These are phyloP conservation scores for Dione juno DNA, from an alignment of 2,888 invertebrate genomes.

Conservation along the genomic window DNA sequence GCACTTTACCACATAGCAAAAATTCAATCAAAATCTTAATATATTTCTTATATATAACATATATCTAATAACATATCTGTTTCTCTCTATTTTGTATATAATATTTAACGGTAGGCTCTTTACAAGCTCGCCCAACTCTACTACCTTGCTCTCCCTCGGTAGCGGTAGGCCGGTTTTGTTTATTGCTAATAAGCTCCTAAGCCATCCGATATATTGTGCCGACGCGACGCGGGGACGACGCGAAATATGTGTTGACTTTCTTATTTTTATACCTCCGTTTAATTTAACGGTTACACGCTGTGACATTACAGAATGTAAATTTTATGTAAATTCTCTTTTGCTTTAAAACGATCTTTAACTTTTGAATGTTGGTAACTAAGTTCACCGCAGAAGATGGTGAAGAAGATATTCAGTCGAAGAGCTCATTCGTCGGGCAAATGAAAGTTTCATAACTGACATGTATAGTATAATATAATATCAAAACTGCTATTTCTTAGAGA, in stretches of 20 bases:
- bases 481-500: too few relatives aligned
- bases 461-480: too few relatives aligned
- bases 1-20: too few relatives aligned
- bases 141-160: not conserved
- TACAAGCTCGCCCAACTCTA: not conserved
- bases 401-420: too few relatives aligned
- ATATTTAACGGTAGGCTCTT: not conserved
- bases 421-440: too few relatives aligned
- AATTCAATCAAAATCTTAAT: too few relatives aligned
- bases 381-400: too few relatives aligned
- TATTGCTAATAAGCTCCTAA: constrained; percentile 80
- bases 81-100: too few relatives aligned
- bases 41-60: too few relatives aligned
- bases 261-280: constrained; percentile 18
- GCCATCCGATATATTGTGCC: constrained; percentile 62
- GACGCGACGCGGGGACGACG: not conserved
- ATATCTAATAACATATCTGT: too few relatives aligned
- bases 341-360: not conserved
- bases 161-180: constrained; percentile 65
- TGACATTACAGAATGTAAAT: not conserved
- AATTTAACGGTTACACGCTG: constrained; percentile 3
- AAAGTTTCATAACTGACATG: too few relatives aligned
- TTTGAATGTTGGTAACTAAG: too few relatives aligned
- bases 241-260: not conserved
- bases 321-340: not conserved